These are phyloP conservation scores for Probaryconus sp. DNA, from an alignment of 1,140 invertebrate species.

Conservation along the genomic window DNA sequence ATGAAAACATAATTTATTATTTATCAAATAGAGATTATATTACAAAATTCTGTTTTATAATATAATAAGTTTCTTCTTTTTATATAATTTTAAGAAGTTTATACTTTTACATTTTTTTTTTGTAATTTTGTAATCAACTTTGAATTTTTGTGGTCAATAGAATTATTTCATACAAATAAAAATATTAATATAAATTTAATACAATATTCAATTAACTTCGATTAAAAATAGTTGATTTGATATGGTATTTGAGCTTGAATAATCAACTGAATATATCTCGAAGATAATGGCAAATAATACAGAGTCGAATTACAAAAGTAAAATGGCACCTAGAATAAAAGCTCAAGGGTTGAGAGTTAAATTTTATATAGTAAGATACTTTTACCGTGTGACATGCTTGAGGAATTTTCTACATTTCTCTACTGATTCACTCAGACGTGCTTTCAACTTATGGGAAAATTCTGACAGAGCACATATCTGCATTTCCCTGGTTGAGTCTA, in stretches of 20 bases:
- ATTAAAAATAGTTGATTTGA: constrained; percentile 4
- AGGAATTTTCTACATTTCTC: constrained; percentile 27
- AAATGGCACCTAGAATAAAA: constrained; percentile 9
- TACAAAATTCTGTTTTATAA: too few relatives aligned
- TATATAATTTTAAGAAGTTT: too few relatives aligned
- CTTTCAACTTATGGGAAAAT: constrained; percentile 46
- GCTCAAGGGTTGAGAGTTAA: constrained; percentile 7
- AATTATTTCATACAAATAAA: too few relatives aligned
- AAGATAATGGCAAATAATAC: constrained; percentile 20
- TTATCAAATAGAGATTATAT: too few relatives aligned
- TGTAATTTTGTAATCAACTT: too few relatives aligned
- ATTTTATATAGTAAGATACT: constrained; percentile 33
- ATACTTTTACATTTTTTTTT: too few relatives aligned
- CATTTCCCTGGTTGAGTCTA: constrained; percentile 30
- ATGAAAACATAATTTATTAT: too few relatives aligned
- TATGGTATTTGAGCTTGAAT: background rate
- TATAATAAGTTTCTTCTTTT: too few relatives aligned
- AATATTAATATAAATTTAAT: too few relatives aligned
- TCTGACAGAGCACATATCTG: constrained; percentile 40
- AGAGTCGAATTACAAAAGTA: constrained; percentile 16
- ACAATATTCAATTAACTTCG: constrained; percentile 15
- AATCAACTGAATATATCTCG: constrained; percentile 5
- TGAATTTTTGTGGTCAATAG: too few relatives aligned
- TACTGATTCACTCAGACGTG: constrained; percentile 30
- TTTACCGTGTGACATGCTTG: constrained; percentile 21